Evolutionary conservation across 2,888 invertebrate genomes (phyloP).

Genomic region (Helobdella robusta): DNA sequence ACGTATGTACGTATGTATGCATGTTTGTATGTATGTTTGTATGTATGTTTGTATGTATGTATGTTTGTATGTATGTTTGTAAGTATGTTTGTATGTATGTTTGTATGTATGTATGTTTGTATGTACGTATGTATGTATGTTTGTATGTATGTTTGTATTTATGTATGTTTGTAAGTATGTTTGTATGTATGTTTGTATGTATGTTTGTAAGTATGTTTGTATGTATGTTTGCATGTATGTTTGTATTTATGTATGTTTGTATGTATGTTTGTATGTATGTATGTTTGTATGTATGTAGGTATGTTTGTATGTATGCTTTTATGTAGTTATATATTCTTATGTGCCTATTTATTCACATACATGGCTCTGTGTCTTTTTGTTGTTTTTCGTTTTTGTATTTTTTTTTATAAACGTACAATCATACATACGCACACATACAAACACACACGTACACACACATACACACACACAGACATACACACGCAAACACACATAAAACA

Average conservation of each 20-base stretch:
- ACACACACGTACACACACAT: too few relatives aligned
- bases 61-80: conserved; percentile 13
- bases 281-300: conserved; percentile 7
- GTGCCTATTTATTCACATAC: too few relatives aligned
- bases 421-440: too few relatives aligned
- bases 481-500: too few relatives aligned
- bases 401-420: too few relatives aligned
- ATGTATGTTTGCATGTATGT: too few relatives aligned
- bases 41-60: conserved; percentile 19
- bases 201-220: conserved; percentile 12
- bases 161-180: conserved; percentile 12
- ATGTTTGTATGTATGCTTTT: conserved; percentile 7
- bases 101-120: background rate
- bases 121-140: conserved; percentile 11
- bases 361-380: too few relatives aligned
- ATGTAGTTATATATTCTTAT: background rate
- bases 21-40: conserved; percentile 5
- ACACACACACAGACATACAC: too few relatives aligned
- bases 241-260: too few relatives aligned
- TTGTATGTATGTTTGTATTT: conserved; percentile 14
- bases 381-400: too few relatives aligned
- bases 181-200: conserved; percentile 15
- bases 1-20: background rate
- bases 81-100: conserved; percentile 6
- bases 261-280: conserved; percentile 15